Conservation (phyloP, 92 coral and sea anemone species). For the Actinernus sp. region DNA sequence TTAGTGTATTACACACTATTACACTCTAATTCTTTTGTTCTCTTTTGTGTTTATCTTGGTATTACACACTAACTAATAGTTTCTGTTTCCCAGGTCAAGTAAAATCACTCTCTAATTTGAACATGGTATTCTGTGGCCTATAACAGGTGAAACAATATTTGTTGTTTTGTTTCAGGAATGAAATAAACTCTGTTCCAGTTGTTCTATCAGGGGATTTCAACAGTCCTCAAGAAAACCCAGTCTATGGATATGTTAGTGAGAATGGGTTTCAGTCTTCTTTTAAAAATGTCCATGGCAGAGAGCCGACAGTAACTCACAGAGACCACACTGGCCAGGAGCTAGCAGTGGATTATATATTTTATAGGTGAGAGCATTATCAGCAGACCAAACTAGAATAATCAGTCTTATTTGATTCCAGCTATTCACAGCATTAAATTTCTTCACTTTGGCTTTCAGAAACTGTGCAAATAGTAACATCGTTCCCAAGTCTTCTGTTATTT, state of each 20-base stretch:
- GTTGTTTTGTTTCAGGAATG: conserved; percentile 41
- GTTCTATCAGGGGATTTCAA: conserved; percentile 94
- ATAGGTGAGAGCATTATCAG: conserved; percentile 61
- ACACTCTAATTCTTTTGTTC: no score
- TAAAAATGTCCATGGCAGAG: conserved; percentile 83
- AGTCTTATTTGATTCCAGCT: background rate
- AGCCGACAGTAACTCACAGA: conserved; percentile 90
- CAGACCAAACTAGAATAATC: background rate
- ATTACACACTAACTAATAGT: no score
- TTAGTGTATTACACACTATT: no score
- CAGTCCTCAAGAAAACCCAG: conserved; percentile 85
- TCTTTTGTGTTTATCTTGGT: no score
- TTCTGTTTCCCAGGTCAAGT: no score
- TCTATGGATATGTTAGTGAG: conserved; percentile 70
- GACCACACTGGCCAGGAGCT: conserved; percentile 82
- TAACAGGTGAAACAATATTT: background rate
- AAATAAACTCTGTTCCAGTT: conserved; percentile 69
- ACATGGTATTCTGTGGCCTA: no score
- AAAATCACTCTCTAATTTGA: no score
- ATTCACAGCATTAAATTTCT: background rate
- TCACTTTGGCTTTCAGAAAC: conserved; percentile 58
- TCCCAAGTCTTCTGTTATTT: conserved; percentile 68
- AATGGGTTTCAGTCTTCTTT: conserved; percentile 84
- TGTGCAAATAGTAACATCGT: conserved; percentile 48
- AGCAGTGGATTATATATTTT: conserved; percentile 94